phyloP scores from a whole-genome alignment of 2,113 vertebrate species.

The Pan troglodytes region DNA sequence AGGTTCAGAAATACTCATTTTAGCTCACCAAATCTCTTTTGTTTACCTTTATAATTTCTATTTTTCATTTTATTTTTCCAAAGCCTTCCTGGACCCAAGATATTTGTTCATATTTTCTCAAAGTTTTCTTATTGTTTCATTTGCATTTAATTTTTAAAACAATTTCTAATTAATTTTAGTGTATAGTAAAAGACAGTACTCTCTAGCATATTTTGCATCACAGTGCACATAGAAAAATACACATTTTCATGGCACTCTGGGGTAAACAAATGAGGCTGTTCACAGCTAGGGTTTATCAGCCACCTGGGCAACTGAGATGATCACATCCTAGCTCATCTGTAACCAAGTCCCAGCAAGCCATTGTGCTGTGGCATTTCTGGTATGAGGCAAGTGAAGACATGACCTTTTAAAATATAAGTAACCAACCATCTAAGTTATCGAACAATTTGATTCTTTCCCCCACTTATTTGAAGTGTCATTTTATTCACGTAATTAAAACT shows the following conservation, averaged over 20 bases:
- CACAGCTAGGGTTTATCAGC: neutral
- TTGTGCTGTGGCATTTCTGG: neutral
- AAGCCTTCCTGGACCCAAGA: neutral
- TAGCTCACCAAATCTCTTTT: neutral
- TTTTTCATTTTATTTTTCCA: neutral
- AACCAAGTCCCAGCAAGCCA: fast-evolving
- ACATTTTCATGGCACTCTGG: neutral
- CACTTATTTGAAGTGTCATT: neutral
- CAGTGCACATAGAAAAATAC: neutral
- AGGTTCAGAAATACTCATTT: neutral
- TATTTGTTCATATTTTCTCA: neutral
- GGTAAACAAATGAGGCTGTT: neutral
- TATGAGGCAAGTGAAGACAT: neutral
- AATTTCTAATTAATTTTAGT: neutral
- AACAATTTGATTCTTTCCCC: neutral
- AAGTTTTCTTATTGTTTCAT: neutral
- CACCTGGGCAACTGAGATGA: neutral
- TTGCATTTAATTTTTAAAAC: neutral
- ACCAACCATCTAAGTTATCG: neutral
- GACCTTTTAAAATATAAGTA: neutral
- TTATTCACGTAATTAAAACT: neutral
- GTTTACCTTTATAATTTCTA: slow-evolving; percentile 14
- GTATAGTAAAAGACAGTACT: neutral
- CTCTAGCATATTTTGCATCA: neutral
- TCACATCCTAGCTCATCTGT: neutral